phyloP scores from a whole-genome alignment of 2,888 invertebrate species.

The Spodoptera picta region DNA sequence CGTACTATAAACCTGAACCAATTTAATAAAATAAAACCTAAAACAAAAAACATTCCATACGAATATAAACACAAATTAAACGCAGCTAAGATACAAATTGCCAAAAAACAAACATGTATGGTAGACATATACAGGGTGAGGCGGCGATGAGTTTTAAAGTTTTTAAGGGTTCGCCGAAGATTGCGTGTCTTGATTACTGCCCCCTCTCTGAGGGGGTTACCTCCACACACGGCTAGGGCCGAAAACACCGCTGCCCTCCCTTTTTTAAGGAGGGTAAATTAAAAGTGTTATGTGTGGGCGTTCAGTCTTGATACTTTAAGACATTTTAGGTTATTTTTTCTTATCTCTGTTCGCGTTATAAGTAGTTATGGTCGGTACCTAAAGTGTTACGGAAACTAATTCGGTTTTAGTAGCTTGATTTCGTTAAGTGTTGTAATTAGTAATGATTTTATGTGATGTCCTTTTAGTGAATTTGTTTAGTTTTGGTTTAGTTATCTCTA shows the following conservation, averaged over 20 bases:
- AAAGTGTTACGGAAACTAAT: constrained; percentile 28
- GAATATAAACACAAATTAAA: constrained; percentile 63
- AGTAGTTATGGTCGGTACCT: constrained; percentile 20
- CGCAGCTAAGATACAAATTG: constrained; percentile 58
- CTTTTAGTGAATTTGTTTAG: not conserved
- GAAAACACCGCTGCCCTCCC: constrained; percentile 85
- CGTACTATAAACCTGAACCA: no score
- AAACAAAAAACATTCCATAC: constrained; percentile 22
- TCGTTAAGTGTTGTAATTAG: constrained; percentile 16
- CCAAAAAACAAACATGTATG: constrained; percentile 59
- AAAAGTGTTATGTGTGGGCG: constrained; percentile 78
- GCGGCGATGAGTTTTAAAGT: constrained; percentile 89
- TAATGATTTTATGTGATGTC: constrained; percentile 8
- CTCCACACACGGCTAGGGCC: constrained; percentile 76
- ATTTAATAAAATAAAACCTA: constrained; percentile 1
- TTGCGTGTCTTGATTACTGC: constrained; percentile 90
- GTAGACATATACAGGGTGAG: constrained; percentile 64
- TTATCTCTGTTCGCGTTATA: constrained; percentile 45
- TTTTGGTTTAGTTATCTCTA: not conserved
- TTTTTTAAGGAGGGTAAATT: constrained; percentile 89
- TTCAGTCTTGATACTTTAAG: constrained; percentile 79
- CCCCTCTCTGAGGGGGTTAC: constrained; percentile 67
- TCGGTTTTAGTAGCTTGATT: constrained; percentile 21
- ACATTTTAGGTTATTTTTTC: constrained; percentile 67
- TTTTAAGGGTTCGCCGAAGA: constrained; percentile 90